These are phyloP conservation scores for Dryas iulia DNA, from an alignment of 1,140 invertebrate genomes.

Conservation along the genomic window DNA sequence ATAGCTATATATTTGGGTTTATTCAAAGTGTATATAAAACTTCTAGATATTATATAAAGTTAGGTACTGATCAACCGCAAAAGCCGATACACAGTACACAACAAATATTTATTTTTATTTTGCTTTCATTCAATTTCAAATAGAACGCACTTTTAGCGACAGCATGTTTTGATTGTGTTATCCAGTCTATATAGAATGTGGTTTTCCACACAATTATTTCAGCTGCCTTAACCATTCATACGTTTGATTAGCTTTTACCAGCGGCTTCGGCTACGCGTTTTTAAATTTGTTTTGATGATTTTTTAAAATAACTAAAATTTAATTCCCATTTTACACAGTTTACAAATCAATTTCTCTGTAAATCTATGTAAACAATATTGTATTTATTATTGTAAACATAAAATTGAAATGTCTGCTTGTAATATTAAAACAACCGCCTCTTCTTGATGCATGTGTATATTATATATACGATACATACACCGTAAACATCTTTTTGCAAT, in stretches of 20 bases:
- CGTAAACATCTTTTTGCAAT: too few relatives aligned
- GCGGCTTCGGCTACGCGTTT: background rate
- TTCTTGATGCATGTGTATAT: too few relatives aligned
- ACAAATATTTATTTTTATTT: conserved; percentile 4
- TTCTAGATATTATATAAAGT: background rate
- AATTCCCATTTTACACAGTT: background rate
- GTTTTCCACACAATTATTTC: conserved; percentile 2
- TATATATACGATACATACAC: too few relatives aligned
- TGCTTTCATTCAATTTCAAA: background rate
- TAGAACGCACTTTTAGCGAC: conserved; percentile 3
- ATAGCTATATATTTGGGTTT: too few relatives aligned
- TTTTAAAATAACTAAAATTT: background rate
- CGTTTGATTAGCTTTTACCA: background rate
- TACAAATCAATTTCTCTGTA: background rate
- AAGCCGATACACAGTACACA: background rate
- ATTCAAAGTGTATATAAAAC: too few relatives aligned
- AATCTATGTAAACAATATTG: too few relatives aligned
- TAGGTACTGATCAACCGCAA: background rate
- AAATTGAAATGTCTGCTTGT: too few relatives aligned
- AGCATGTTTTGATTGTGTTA: conserved; percentile 4
- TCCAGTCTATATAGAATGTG: conserved; percentile 1
- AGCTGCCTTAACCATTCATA: conserved; percentile 4
- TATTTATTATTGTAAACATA: too few relatives aligned
- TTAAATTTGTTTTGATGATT: background rate
- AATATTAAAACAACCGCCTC: too few relatives aligned